A percentile compares a stretch with the other conserved stretches of the same genome.
These are phyloP conservation scores for Chrysopa pallens DNA, from an alignment of 1,140 invertebrate genomes.

Conservation along the genomic window DNA sequence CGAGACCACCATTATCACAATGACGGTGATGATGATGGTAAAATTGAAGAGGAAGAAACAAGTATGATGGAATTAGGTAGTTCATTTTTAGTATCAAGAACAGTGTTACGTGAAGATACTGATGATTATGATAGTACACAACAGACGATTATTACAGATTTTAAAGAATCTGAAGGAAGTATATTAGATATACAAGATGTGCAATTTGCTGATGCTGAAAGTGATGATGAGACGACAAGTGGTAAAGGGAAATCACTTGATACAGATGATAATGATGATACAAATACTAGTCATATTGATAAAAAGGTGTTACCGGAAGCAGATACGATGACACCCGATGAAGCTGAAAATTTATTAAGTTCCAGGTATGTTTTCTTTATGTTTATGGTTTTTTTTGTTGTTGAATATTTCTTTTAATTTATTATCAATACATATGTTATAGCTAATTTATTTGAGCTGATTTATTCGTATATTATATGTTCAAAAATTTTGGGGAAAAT, in stretches of 20 bases:
- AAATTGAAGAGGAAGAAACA: background rate
- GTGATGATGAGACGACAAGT: constrained; percentile 21
- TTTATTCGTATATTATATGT: too few species aligned
- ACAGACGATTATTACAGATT: constrained; percentile 1
- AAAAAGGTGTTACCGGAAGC: constrained; percentile 22
- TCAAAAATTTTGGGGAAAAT: too few species aligned
- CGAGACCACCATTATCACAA: background rate
- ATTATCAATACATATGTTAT: background rate
- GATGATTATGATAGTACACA: background rate
- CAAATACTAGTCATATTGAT: constrained; percentile 10
- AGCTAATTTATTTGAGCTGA: too few species aligned
- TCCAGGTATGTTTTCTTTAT: constrained; percentile 37
- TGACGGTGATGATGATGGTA: background rate
- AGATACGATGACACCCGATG: constrained; percentile 65
- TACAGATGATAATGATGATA: background rate
- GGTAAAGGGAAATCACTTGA: constrained; percentile 1
- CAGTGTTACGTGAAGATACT: constrained; percentile 3
- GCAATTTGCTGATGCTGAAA: constrained; percentile 32
- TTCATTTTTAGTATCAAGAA: constrained; percentile 4
- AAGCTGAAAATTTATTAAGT: constrained; percentile 65
- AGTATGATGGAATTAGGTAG: background rate
- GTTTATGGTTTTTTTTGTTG: background rate
- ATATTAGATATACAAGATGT: constrained; percentile 27
- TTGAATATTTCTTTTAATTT: background rate
- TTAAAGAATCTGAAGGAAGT: constrained; percentile 15